Percentiles rank a stretch among this genome's conserved stretches.
Conservation (phyloP, 2,888 invertebrate species). For the Shargacucullia verbasci region DNA sequence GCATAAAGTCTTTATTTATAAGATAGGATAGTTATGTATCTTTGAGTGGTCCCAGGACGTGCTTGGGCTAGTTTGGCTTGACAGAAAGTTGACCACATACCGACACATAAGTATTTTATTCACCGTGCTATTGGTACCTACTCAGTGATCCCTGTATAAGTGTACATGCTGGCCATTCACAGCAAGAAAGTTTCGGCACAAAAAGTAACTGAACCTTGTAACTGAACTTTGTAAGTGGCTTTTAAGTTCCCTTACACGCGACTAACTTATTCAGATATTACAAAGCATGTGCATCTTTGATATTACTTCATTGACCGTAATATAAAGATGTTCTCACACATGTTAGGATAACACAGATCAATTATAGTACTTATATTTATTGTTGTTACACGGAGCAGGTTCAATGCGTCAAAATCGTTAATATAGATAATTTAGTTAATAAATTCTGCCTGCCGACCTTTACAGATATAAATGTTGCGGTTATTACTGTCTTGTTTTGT, state of each 20-base stretch:
- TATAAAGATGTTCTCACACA: not conserved
- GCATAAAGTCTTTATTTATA: constrained; percentile 71
- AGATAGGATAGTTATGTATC: constrained; percentile 67
- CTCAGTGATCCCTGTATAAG: constrained; percentile 25
- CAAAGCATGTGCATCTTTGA: not conserved
- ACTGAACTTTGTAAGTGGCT: constrained; percentile 29
- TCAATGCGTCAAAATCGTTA: constrained; percentile 16
- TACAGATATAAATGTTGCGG: constrained; percentile 80
- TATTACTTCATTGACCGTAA: constrained; percentile 2
- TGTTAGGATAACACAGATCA: not conserved
- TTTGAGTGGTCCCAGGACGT: constrained; percentile 72
- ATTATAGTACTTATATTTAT: not conserved
- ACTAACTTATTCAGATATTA: not conserved
- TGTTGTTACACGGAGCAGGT: constrained; percentile 1
- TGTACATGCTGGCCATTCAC: constrained; percentile 68
- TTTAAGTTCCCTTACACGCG: constrained; percentile 34
- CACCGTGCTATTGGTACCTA: constrained; percentile 31
- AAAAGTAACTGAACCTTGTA: constrained; percentile 62
- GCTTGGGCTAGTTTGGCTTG: constrained; percentile 59
- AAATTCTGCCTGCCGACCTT: constrained; percentile 75
- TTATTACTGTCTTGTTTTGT: constrained; percentile 85
- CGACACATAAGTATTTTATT: constrained; percentile 73
- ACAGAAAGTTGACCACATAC: constrained; percentile 72
- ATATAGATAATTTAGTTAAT: constrained; percentile 52
- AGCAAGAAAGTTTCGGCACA: constrained; percentile 61